These are phyloP conservation scores for Zoanthus solanderi DNA, from an alignment of 92 coral and sea anemone genomes.

Conservation along the genomic window DNA sequence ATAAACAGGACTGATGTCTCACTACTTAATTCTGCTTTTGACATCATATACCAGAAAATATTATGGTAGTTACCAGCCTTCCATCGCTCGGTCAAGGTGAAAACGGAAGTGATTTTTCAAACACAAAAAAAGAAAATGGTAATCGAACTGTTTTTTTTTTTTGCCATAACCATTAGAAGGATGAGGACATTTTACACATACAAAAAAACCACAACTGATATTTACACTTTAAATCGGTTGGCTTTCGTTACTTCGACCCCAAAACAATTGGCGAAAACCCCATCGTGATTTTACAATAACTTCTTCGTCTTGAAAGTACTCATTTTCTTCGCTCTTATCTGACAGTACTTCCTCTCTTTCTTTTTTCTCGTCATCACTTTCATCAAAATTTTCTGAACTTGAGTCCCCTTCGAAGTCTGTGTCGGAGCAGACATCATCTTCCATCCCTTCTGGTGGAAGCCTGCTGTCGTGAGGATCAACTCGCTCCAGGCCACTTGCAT, in stretches of 20 bases:
- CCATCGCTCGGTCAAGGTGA: no score
- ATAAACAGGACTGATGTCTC: no score
- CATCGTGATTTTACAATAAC: slow-evolving; percentile 77
- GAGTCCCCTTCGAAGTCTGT: not conserved
- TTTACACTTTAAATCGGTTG: not conserved
- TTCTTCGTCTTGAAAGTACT: slow-evolving; percentile 43
- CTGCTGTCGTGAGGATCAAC: slow-evolving; percentile 67
- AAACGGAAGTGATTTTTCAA: no score
- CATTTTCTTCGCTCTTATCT: not conserved
- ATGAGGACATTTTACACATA: no score
- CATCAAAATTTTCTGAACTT: slow-evolving; percentile 31
- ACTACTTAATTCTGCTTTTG: no score
- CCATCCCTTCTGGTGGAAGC: slow-evolving; percentile 81
- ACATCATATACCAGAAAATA: no score
- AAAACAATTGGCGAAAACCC: slow-evolving; percentile 57
- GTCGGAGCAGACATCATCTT: slow-evolving; percentile 18
- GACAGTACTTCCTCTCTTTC: not conserved
- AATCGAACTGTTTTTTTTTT: no score
- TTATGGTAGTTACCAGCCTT: no score
- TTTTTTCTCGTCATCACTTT: not conserved
- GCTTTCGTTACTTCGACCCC: slow-evolving; percentile 24
- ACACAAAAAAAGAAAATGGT: no score
- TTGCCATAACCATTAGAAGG: no score
- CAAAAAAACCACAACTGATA: no score
- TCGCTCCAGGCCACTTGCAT: slow-evolving; percentile 69